phyloP scores from a whole-genome alignment of 2,888 invertebrate genomes.

The Gymnosoma rotundatum region DNA sequence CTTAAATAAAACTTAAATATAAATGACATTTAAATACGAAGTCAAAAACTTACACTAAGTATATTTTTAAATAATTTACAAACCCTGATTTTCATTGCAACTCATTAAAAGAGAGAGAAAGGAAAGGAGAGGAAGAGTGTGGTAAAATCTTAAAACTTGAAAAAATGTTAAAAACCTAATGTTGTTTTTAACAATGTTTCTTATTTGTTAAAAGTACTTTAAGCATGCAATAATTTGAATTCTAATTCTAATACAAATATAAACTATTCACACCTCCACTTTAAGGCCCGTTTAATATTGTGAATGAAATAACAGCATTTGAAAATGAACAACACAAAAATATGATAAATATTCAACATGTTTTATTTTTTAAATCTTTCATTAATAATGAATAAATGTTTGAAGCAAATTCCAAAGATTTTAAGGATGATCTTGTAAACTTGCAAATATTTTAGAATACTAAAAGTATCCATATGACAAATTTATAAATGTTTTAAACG shows the following conservation, averaged over 20 bases:
- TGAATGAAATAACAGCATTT: slow-evolving; percentile 64
- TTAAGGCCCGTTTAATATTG: slow-evolving; percentile 19
- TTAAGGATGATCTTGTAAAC: background rate
- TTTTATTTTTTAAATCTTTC: slow-evolving; percentile 37
- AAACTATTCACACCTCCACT: slow-evolving; percentile 50
- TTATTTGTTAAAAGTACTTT: slow-evolving; percentile 32
- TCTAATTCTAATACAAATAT: background rate
- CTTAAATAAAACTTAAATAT: too few relatives aligned
- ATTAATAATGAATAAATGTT: background rate
- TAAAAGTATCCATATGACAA: background rate
- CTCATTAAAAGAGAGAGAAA: too few relatives aligned
- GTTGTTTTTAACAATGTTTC: background rate
- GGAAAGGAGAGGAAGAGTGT: too few relatives aligned
- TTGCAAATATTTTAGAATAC: background rate
- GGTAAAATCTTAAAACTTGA: slow-evolving; percentile 2
- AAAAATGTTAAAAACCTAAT: slow-evolving; percentile 1
- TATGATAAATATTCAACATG: slow-evolving; percentile 65
- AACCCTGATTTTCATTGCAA: too few relatives aligned
- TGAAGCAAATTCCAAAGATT: background rate
- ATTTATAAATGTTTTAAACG: too few relatives aligned
- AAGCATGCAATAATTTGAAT: background rate
- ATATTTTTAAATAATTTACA: too few relatives aligned
- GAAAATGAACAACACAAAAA: slow-evolving; percentile 57
- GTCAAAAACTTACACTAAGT: too few relatives aligned
- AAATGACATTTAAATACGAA: too few relatives aligned